Base-by-base conservation (phyloP, 1,140 invertebrate genomes). In the Thereuonema tuberculata region DNA sequence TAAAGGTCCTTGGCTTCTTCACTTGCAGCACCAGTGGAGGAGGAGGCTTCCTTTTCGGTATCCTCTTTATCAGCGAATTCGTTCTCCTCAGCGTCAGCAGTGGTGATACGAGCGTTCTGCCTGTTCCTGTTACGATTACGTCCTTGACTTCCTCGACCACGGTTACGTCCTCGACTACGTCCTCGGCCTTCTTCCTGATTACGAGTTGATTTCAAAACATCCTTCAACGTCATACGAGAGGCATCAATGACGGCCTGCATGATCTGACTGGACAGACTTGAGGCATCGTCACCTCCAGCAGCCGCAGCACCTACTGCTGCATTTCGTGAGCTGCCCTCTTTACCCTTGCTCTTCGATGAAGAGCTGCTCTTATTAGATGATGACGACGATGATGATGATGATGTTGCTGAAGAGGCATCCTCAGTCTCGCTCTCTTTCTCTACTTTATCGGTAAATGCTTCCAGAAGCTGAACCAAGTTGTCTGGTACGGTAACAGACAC, bases 11-110 rank as follows among this genome's bases (percentile, higher is more conserved):
- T 17, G 28, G 3, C 12, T 9, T 55, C 53, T 27, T 55, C 53
- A 20, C 21, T 50, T 9, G 37, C 37, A n/a, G n/a, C n/a, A n/a
- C n/a, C n/a, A n/a, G n/a, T n/a, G n/a, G n/a, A n/a, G n/a, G n/a
- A n/a, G n/a, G n/a, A n/a, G 17, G 5, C 31, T 9, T 20, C 23
- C 48, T 50, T 50, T 5, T 50, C 53, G 28, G 5, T 28, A 21
- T 55, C 53, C 23, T 55, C 53, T 14, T 55, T 29, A 29, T 55
- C 53, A 5, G 25, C 53, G 9, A 55, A 55, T 5, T 55, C 53
- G 28, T 55, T 55, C 14, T 55, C 53, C 9, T 55, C 53, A 9
- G 25, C 23, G 28, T 55, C 53, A 3, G 25, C 53, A 15, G 12
- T 55, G 9, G 53, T 55, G 53, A 55, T 29, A 28, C 53, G 24